Conservation (phyloP, 2,113 vertebrate genomes). For the Spilogale gracilis region DNA sequence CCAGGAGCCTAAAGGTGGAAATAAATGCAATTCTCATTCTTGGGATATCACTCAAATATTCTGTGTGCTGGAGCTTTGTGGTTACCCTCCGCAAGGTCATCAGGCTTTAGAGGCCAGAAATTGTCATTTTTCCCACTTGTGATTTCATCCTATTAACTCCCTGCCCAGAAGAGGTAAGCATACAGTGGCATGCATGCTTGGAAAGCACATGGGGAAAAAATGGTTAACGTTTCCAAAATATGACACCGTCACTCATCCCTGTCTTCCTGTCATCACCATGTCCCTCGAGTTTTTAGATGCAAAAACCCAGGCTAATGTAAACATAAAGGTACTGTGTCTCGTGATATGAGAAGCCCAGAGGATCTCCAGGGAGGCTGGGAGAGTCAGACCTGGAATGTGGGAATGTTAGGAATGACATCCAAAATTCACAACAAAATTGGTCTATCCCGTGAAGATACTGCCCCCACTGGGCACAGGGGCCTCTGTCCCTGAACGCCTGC, state of each 20-base stretch:
- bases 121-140: background rate
- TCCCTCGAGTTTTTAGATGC: background rate
- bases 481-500: background rate
- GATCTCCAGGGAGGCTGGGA: background rate
- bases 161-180: background rate
- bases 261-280: background rate
- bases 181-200: background rate
- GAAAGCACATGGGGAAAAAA: background rate
- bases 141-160: background rate
- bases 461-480: background rate
- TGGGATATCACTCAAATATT: background rate
- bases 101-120: background rate
- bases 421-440: background rate
- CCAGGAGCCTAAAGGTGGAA: background rate
- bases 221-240: background rate
- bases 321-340: background rate
- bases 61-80: background rate
- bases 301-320: background rate
- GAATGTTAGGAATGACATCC: background rate
- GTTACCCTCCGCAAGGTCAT: background rate
- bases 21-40: background rate
- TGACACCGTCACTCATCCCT: background rate
- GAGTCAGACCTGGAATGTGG: background rate
- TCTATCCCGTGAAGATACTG: background rate
- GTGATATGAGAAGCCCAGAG: background rate